Base-by-base conservation (phyloP, 2,797 vertebrate genomes). In the Babyrousa celebensis region DNA sequence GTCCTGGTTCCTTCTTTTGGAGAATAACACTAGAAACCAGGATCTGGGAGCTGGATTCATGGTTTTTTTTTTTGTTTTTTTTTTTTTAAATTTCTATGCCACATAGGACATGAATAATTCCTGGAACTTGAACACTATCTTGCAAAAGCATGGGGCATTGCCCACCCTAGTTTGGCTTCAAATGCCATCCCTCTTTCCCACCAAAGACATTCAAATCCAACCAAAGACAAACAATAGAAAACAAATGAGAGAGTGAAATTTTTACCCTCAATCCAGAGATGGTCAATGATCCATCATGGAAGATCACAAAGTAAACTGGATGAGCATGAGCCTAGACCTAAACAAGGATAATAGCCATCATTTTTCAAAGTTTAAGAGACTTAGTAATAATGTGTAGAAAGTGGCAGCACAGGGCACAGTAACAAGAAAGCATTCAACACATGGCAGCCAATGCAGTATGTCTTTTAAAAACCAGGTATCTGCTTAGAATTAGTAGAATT, bases 351-450 rank as follows among this genome's bases (percentile, higher is more conserved):
- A 21, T 9, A 21, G 72, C 29, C 1, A 43, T 58, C 27, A 52
- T 43, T 78, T 67, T 91, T 14, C 29, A 89, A 32, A 54, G 8
- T 60, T 79, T 40, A 27, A 71, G 16, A 65, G 25, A 60, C 36
- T 87, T 12, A 25, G 29, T 32, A 52, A 96, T 89, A 72, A 67
- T 70, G 16, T n/a, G 48, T 15, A 77, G 52, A n/a, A 82, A 92
- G 25, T 60, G 12, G 3, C 36, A 58, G 25, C 29, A 32, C 4
- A 16, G 65, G 23, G 12, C 11, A 88, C 0, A 77, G 52, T 16
- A 88, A 85, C 10, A 88, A 71, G 32, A 85, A 80, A 83, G 6
- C 23, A 63, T 20, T 79, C 27, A 40, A 17, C 15, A 78, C 16
- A 56, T 72, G 27, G 68, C 5, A 71, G 17, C 20, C 11, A 91